These are phyloP conservation scores for Brotogeris chrysoptera DNA, from an alignment of 2,797 vertebrate species.

Conservation along the genomic window DNA sequence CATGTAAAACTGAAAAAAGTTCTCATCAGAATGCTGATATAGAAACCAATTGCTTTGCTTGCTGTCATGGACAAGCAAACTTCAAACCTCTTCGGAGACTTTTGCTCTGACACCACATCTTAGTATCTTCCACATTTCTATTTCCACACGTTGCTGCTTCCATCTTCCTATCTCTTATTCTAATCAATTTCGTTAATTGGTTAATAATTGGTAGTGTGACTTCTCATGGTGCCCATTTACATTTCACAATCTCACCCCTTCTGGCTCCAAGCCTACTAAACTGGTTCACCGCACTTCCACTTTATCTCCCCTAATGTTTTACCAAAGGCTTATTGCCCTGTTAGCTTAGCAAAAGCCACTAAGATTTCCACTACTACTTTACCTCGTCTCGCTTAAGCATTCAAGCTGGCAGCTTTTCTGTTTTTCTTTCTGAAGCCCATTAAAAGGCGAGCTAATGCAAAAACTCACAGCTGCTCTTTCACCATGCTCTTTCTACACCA, in stretches of 20 bases:
- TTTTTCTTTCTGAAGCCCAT: not conserved
- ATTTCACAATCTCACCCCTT: not conserved
- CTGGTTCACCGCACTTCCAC: not conserved
- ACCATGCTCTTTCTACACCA: not conserved
- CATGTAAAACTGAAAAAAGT: not conserved
- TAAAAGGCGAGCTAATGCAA: not conserved
- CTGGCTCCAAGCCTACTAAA: not conserved
- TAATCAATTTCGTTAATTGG: not conserved
- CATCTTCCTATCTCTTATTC: not conserved
- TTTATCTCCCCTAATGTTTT: not conserved
- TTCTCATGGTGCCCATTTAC: not conserved
- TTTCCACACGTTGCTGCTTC: not conserved
- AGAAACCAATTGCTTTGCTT: not conserved
- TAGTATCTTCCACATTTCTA: not conserved
- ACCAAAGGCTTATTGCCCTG: not conserved
- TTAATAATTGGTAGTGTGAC: not conserved
- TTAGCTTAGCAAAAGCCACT: not conserved
- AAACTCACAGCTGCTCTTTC: not conserved
- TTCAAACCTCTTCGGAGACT: not conserved
- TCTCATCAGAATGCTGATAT: not conserved
- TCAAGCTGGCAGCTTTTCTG: not conserved
- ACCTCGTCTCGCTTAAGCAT: not conserved
- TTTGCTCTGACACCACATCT: not conserved
- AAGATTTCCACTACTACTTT: not conserved
- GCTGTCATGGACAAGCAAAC: not conserved